These are phyloP conservation scores for Orientallactaga bullata DNA, from an alignment of 2,113 vertebrate genomes.

Conservation along the genomic window DNA sequence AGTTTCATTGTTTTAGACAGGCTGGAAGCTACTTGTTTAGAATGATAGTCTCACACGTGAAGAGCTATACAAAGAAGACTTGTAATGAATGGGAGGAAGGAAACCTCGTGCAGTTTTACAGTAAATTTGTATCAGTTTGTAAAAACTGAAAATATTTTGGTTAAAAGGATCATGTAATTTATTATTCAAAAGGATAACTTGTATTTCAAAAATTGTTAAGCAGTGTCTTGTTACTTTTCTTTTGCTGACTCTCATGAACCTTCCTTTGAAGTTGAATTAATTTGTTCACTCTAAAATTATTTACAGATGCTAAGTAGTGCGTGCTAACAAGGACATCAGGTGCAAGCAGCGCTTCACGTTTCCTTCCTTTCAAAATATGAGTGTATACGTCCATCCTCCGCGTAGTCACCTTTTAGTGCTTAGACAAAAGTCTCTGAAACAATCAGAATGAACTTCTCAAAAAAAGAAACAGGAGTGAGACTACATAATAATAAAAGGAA, in stretches of 20 bases:
- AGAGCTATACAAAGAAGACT: neutral
- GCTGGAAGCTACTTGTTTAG: neutral
- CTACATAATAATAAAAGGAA: neutral
- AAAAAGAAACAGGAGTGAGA: neutral
- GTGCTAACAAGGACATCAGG: slow-evolving; percentile 16
- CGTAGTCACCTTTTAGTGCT: neutral
- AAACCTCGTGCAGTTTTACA: slow-evolving; percentile 12
- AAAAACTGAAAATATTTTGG: neutral
- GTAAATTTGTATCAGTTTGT: neutral
- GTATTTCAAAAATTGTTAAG: slow-evolving; percentile 17
- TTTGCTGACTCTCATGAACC: slow-evolving; percentile 16
- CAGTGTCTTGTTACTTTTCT: neutral
- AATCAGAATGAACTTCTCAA: neutral
- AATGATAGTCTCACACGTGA: neutral
- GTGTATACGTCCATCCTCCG: neutral
- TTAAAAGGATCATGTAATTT: neutral
- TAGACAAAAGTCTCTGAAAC: neutral
- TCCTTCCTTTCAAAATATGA: slow-evolving; percentile 9
- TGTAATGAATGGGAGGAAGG: neutral
- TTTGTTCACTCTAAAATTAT: slow-evolving; percentile 62
- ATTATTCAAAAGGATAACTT: slow-evolving; percentile 30
- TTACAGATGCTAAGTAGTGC: slow-evolving; percentile 60
- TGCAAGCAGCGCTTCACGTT: neutral
- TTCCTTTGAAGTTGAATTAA: slow-evolving; percentile 70
- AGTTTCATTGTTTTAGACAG: neutral